Percentiles rank a stretch among this genome's conserved stretches.
These are phyloP conservation scores for Danionella cerebrum DNA, from an alignment of 2,113 vertebrate species.

Conservation along the genomic window DNA sequence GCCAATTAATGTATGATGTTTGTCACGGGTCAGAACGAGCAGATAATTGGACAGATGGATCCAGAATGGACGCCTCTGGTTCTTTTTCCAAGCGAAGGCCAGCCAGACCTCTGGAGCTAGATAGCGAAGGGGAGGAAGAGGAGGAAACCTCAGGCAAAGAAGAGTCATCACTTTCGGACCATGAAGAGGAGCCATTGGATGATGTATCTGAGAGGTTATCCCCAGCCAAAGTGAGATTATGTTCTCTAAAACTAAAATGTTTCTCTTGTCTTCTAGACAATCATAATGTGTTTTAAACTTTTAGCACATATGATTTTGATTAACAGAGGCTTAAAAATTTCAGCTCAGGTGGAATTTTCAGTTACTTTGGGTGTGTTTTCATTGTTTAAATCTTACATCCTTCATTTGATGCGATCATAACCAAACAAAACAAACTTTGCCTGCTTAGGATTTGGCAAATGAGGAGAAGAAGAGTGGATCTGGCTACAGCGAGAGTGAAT, in stretches of 20 bases:
- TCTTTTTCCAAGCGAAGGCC: constrained; percentile 70
- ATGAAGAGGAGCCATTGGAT: constrained; percentile 75
- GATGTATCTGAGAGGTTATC: constrained; percentile 55
- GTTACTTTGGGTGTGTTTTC: too few species aligned
- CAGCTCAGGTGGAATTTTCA: not conserved
- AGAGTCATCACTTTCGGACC: constrained; percentile 66
- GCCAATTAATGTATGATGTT: not conserved
- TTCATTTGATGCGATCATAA: not conserved
- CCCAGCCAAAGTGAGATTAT: constrained; percentile 67
- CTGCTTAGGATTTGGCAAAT: constrained; percentile 11
- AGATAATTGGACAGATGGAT: constrained; percentile 67
- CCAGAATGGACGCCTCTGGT: constrained; percentile 75
- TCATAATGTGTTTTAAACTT: too few species aligned
- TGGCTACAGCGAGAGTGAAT: constrained; percentile 73
- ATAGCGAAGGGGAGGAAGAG: constrained; percentile 87
- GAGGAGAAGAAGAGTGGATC: constrained; percentile 60
- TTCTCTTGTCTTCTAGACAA: too few species aligned
- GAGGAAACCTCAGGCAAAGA: constrained; percentile 56
- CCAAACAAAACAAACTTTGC: not conserved
- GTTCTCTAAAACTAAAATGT: too few species aligned
- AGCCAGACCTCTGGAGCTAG: constrained; percentile 78
- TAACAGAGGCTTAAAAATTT: too few species aligned
- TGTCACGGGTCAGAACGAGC: constrained; percentile 66
- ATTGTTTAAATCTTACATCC: too few species aligned
- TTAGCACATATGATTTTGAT: too few species aligned